Evolutionary conservation across 1,140 invertebrate genomes (phyloP), one percentile per base, ranked within the genome.

Genomic region (Zaprionus capensis): DNA sequence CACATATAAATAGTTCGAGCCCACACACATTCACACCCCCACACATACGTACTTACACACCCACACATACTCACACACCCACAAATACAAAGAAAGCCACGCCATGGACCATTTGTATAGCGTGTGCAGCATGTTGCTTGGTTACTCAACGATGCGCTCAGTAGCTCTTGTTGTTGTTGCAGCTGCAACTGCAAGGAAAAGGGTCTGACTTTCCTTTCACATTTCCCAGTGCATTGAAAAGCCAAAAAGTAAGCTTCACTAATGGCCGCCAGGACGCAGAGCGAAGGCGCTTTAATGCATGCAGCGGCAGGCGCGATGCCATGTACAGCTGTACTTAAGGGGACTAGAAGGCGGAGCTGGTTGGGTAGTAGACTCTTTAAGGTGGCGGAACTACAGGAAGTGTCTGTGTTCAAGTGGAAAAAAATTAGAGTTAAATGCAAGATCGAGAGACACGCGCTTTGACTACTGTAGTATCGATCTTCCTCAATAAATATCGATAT

Each of bases 101-200:
- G 17, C 14, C 5, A 5, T 9, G 2, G 2, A n/a, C 22, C 2
- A 56, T 28, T 56, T 56, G 20, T 28, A 56, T 31, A 56, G 53
- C 26, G n/a, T 15, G n/a, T 56, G 14, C 53, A 17, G 41, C n/a
- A 9, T 56, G 22, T 56, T 56, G 53, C 41, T 9, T 46, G 41
- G 41, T 46, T 17, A 46, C 41, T 46, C n/a, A 17, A 46, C n/a
- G 41, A 46, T 56, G 53, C 53, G 53, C 26, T 24, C 53, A n/a
- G n/a, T 24, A 28, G 15, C 53, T 28, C 24, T 31, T 56, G 24
- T n/a, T 24, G 51, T 28, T 44, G 41, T 46, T 46, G 41, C 2
- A 22, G 7, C 46, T 22, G 46, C 46, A 51, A 0, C 14, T 24
- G 49, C 49, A 22, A 20, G 5, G 5, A 14, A 24, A 24, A 51